Evolutionary conservation across 2,113 vertebrate species (phyloP).

Genomic region (Melanocharis versteri): DNA sequence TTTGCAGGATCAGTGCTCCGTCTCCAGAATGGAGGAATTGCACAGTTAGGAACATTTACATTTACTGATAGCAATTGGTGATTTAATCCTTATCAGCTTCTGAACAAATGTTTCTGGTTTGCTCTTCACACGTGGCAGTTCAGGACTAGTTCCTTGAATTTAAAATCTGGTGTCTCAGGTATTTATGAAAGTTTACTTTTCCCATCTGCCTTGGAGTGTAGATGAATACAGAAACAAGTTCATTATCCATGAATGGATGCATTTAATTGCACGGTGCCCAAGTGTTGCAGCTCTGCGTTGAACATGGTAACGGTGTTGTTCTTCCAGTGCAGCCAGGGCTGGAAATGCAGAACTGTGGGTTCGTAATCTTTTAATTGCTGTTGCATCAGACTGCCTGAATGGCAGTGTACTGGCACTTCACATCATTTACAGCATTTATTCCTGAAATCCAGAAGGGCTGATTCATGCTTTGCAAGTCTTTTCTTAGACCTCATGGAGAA

Average conservation of each 20-base stretch:
- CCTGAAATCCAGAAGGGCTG: not conserved
- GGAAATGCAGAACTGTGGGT: not conserved
- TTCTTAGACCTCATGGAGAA: not conserved
- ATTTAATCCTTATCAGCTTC: not conserved
- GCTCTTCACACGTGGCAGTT: not conserved
- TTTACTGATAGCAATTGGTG: not conserved
- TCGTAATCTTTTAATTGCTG: not conserved
- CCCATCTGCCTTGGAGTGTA: not conserved
- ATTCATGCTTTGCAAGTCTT: not conserved
- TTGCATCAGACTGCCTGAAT: not conserved
- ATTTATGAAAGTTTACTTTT: not conserved
- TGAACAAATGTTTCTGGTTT: not conserved
- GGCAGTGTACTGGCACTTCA: not conserved
- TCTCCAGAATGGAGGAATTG: not conserved
- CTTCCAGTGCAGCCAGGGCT: not conserved
- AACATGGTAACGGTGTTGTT: accelerated
- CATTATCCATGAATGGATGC: not conserved
- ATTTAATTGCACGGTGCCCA: not conserved
- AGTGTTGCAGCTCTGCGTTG: accelerated
- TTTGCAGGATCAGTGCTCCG: not conserved
- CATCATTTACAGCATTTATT: not conserved
- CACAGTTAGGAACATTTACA: not conserved
- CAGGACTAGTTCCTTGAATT: not conserved
- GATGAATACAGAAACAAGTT: not conserved
- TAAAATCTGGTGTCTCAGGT: not conserved